Evolutionary conservation across 2,113 vertebrate species (phyloP).

Genomic region (Campylomormyrus numenius): DNA sequence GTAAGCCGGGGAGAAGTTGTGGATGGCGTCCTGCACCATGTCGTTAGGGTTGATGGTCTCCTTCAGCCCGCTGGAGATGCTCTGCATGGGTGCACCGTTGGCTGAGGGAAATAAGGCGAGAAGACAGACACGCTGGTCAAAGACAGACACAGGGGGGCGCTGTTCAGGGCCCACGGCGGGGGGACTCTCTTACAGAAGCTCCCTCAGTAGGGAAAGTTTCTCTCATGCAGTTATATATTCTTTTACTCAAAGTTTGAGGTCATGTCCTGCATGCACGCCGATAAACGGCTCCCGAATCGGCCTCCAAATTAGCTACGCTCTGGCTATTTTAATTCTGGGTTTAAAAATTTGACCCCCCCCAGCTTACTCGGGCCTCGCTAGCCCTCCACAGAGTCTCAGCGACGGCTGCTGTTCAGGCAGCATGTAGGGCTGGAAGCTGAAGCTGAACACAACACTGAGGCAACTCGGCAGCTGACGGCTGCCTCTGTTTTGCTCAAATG

Average conservation of each 20-base stretch:
- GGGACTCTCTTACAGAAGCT: background rate
- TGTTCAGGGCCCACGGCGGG: background rate
- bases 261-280: background rate
- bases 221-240: background rate
- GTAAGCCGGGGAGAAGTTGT: conserved; percentile 81
- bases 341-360: background rate
- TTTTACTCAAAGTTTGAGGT: background rate
- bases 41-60: conserved; percentile 88
- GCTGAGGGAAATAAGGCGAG: conserved; percentile 45
- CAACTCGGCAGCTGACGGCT: background rate
- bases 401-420: background rate
- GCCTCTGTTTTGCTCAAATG: background rate
- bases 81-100: conserved; percentile 78
- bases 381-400: background rate
- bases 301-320: background rate
- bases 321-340: background rate
- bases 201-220: background rate
- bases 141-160: background rate
- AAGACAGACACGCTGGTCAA: background rate
- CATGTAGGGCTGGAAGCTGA: background rate
- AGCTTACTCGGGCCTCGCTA: background rate
- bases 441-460: background rate
- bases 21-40: conserved; percentile 87
- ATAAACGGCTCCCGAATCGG: background rate
- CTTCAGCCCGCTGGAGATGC: conserved; percentile 88